Conservation (phyloP, 2,888 invertebrate genomes). For the Therioaphis trifolii region DNA sequence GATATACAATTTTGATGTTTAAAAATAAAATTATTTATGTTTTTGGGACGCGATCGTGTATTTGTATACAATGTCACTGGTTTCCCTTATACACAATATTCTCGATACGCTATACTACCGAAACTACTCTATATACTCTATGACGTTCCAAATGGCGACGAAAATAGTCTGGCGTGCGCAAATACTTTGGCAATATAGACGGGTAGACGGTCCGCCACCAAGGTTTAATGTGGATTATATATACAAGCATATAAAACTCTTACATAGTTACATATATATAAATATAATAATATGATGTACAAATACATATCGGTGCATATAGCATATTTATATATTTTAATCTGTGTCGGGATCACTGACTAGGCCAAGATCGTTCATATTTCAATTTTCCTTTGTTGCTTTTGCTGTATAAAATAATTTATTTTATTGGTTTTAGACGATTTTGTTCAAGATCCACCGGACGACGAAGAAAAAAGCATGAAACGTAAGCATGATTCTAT, state of each 20-base stretch:
- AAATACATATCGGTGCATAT: not conserved
- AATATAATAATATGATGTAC: not conserved
- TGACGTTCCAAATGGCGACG: slow-evolving; percentile 61
- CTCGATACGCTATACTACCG: slow-evolving; percentile 37
- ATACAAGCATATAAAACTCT: slow-evolving; percentile 15
- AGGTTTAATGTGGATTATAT: slow-evolving; percentile 56
- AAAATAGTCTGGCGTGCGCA: slow-evolving; percentile 62
- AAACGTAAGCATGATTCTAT: slow-evolving; percentile 76
- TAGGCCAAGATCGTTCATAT: slow-evolving; percentile 4
- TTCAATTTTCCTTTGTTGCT: slow-evolving; percentile 65
- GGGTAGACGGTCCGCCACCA: slow-evolving; percentile 53
- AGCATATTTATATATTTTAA: slow-evolving; percentile 8
- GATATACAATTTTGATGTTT: not conserved
- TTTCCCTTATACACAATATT: slow-evolving; percentile 42
- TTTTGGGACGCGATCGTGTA: not conserved
- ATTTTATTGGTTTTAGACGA: slow-evolving; percentile 70
- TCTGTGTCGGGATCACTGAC: not conserved
- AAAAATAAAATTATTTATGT: not conserved
- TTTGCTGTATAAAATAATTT: slow-evolving; percentile 69
- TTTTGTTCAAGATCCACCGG: slow-evolving; percentile 71
- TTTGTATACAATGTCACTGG: not conserved
- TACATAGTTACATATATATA: not conserved
- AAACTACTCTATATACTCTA: slow-evolving; percentile 48
- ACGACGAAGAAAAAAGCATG: slow-evolving; percentile 82
- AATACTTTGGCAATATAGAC: slow-evolving; percentile 63